Evolutionary conservation across 2,888 invertebrate genomes (phyloP).

Genomic region (Dexiosoma caninum): DNA sequence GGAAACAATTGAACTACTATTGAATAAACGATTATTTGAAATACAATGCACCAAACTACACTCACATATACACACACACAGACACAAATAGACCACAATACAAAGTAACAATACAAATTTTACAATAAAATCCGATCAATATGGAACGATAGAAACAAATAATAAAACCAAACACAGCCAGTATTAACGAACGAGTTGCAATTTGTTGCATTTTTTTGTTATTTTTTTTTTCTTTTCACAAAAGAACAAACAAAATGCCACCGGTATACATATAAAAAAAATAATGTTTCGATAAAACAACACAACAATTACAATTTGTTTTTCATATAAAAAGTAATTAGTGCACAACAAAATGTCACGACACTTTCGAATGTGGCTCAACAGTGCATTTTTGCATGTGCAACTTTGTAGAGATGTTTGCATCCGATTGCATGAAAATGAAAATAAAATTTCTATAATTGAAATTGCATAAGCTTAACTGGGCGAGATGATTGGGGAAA

Average conservation of each 20-base stretch:
- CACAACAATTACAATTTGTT: constrained; percentile 52
- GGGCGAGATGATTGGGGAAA: background rate
- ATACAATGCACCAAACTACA: constrained; percentile 26
- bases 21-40: constrained; percentile 44
- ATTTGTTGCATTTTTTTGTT: constrained; percentile 30
- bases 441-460: constrained; percentile 3
- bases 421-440: constrained; percentile 17
- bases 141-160: constrained; percentile 44
- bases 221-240: too few species aligned
- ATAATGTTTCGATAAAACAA: constrained; percentile 10
- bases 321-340: constrained; percentile 54
- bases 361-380: constrained; percentile 43
- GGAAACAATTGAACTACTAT: constrained; percentile 43
- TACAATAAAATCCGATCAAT: constrained; percentile 46
- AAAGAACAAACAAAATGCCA: constrained; percentile 27
- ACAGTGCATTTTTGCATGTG: background rate
- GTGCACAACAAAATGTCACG: constrained; percentile 65
- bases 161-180: constrained; percentile 15
- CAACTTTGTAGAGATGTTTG: constrained; percentile 10
- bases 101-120: constrained; percentile 15
- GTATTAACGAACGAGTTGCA: constrained; percentile 42
- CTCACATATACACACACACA: background rate
- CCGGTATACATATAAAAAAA: background rate
- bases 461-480: background rate
- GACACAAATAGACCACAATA: background rate